These are phyloP conservation scores for Apodemia hepburni DNA, from an alignment of 2,888 invertebrate species.

Conservation along the genomic window DNA sequence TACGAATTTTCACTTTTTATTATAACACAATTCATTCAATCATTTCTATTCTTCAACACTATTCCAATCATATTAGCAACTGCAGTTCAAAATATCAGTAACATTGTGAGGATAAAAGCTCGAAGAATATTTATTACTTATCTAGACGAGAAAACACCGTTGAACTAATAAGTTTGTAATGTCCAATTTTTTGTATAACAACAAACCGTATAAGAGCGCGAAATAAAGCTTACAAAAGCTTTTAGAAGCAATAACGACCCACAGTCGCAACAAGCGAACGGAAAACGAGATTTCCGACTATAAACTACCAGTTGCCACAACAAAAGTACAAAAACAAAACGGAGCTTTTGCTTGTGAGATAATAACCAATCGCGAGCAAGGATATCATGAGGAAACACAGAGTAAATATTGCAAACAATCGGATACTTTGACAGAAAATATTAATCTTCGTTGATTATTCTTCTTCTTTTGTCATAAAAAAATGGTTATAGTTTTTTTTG, in stretches of 20 bases:
- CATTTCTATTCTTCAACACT: background rate
- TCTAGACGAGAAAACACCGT: background rate
- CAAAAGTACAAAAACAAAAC: slow-evolving; percentile 10
- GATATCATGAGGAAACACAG: background rate
- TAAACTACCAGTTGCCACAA: slow-evolving; percentile 12
- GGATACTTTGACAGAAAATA: background rate
- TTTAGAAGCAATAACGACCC: background rate
- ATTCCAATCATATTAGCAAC: background rate
- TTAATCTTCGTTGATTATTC: too few species aligned
- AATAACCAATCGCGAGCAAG: background rate
- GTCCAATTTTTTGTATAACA: background rate
- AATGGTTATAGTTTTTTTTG: too few species aligned
- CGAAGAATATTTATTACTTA: background rate
- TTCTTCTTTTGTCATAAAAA: too few species aligned
- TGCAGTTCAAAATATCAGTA: slow-evolving; percentile 1
- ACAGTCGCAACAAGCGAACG: background rate
- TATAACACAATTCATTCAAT: slow-evolving; percentile 5
- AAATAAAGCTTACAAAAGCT: slow-evolving; percentile 12
- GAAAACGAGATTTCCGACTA: slow-evolving; percentile 11
- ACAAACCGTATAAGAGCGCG: background rate
- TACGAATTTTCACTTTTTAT: slow-evolving; percentile 10
- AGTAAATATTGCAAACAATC: background rate
- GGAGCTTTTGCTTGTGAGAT: background rate
- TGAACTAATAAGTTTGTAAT: background rate
- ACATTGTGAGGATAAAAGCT: background rate